These are phyloP conservation scores for Sarcophaga carnaria DNA, from an alignment of 2,888 invertebrate genomes.

Conservation along the genomic window DNA sequence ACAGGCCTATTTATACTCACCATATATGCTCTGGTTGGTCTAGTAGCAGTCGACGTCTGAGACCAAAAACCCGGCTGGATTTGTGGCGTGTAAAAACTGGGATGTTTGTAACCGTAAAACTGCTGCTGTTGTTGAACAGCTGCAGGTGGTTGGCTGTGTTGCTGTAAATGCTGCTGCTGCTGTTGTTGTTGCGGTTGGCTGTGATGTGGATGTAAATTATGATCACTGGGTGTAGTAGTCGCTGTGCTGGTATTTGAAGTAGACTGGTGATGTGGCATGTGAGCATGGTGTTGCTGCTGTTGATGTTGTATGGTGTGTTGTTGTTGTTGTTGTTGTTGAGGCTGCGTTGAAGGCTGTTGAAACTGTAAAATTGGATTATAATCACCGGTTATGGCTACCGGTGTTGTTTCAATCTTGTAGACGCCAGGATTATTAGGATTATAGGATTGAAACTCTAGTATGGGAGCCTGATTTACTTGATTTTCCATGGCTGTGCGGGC, in stretches of 20 bases:
- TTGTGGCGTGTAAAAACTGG: slow-evolving; percentile 36
- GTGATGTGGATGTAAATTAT: slow-evolving; percentile 63
- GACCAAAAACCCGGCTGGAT: slow-evolving; percentile 53
- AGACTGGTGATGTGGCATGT: slow-evolving; percentile 62
- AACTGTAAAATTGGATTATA: slow-evolving; percentile 81
- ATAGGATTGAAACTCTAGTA: slow-evolving; percentile 81
- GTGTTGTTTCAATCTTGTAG: slow-evolving; percentile 82
- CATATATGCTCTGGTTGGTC: slow-evolving; percentile 52
- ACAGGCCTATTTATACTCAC: slow-evolving; percentile 19
- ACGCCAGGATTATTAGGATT: slow-evolving; percentile 82
- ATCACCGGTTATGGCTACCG: slow-evolving; percentile 81
- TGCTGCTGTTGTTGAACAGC: slow-evolving; percentile 68
- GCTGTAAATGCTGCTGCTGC: slow-evolving; percentile 28
- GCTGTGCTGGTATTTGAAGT: slow-evolving; percentile 62
- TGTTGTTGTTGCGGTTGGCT: slow-evolving; percentile 35
- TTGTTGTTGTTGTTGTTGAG: slow-evolving; percentile 67
- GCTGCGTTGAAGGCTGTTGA: slow-evolving; percentile 74
- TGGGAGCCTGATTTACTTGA: slow-evolving; percentile 75
- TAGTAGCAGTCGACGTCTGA: slow-evolving; percentile 43
- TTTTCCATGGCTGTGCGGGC: slow-evolving; percentile 60
- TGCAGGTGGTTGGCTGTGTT: slow-evolving; percentile 51
- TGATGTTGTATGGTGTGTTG: slow-evolving; percentile 65
- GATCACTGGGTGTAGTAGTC: slow-evolving; percentile 65
- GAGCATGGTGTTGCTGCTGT: slow-evolving; percentile 56
- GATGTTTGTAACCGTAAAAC: slow-evolving; percentile 64